Conservation (phyloP, 2,888 invertebrate genomes). For the Dynastes tityus region DNA sequence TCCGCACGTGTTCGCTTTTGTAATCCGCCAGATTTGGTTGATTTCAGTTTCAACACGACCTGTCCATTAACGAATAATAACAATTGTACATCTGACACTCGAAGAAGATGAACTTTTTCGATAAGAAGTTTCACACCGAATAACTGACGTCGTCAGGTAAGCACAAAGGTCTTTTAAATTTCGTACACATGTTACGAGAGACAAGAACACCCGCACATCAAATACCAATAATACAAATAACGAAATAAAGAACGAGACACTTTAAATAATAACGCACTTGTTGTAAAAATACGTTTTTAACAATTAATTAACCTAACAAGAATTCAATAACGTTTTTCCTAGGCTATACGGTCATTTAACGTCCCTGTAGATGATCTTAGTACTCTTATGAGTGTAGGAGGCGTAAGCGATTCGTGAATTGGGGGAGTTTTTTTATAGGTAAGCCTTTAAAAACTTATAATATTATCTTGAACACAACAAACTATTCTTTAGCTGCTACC, state of each 20-base stretch:
- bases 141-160: constrained; percentile 12
- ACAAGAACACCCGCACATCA: constrained; percentile 35
- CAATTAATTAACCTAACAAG: not conserved
- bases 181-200: constrained; percentile 10
- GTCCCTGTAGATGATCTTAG: constrained; percentile 1
- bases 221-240: no score
- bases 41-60: constrained; percentile 53
- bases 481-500: constrained; percentile 48
- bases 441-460: constrained; percentile 21
- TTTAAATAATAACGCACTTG: not conserved
- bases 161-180: constrained; percentile 31
- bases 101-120: no score
- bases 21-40: constrained; percentile 76
- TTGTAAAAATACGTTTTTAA: not conserved
- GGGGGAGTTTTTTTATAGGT: not conserved
- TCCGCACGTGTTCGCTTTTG: constrained; percentile 75
- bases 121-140: constrained; percentile 24
- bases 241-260: not conserved
- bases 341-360: not conserved
- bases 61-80: constrained; percentile 36
- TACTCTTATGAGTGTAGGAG: not conserved
- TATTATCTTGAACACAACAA: constrained; percentile 48
- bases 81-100: constrained; percentile 33
- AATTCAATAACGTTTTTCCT: no score
- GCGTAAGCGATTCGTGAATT: not conserved